phyloP scores from a whole-genome alignment of 1,140 invertebrate genomes.

The Drosophila sulfurigaster region DNA sequence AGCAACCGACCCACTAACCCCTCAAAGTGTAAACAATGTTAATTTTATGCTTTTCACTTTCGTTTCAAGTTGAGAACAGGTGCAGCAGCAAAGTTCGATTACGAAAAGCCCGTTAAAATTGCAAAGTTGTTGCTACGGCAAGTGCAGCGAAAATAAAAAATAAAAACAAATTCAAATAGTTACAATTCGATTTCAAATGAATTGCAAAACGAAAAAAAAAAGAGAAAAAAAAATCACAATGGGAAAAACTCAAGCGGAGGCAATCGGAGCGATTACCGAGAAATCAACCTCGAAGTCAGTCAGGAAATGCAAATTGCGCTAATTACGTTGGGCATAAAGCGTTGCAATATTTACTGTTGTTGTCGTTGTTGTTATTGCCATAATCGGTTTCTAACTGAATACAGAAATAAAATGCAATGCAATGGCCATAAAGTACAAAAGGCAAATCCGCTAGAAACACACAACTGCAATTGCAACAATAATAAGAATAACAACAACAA shows the following conservation, averaged over 20 bases:
- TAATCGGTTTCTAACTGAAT: constrained; percentile 75
- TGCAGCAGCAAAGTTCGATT: constrained; percentile 59
- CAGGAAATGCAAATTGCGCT: constrained; percentile 80
- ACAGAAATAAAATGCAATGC: constrained; percentile 63
- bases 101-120: constrained; percentile 76
- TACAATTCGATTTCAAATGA: constrained; percentile 76
- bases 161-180: constrained; percentile 54
- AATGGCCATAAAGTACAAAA: constrained; percentile 74
- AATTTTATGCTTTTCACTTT: constrained; percentile 76
- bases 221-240: constrained; percentile 5
- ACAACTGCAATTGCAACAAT: constrained; percentile 19
- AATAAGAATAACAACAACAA: constrained; percentile 37
- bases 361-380: constrained; percentile 58
- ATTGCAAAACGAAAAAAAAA: constrained; percentile 63
- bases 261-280: constrained; percentile 49
- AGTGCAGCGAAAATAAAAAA: constrained; percentile 3
- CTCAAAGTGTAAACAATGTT: constrained; percentile 64
- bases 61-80: constrained; percentile 70
- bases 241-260: constrained; percentile 29
- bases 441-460: constrained; percentile 48
- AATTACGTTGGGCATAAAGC: constrained; percentile 68
- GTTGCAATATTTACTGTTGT: constrained; percentile 56
- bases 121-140: constrained; percentile 28
- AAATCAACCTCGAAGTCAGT: constrained; percentile 61
- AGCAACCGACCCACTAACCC: background rate